These are phyloP conservation scores for Myotis pilosus DNA, from an alignment of 2,797 vertebrate genomes.

Conservation along the genomic window DNA sequence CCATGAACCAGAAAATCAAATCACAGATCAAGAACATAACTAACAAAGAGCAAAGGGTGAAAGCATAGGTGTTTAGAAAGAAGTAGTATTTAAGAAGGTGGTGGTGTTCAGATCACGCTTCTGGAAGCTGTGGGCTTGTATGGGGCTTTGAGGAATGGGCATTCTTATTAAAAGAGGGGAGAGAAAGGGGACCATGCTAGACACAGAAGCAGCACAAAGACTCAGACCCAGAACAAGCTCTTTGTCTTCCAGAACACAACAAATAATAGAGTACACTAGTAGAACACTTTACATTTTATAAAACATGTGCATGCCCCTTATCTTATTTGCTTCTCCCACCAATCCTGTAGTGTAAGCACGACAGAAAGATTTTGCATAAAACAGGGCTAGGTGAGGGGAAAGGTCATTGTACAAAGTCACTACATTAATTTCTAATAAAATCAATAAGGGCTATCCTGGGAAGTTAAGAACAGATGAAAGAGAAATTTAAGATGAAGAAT, in stretches of 20 bases:
- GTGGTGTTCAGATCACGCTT: not conserved
- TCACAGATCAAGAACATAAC: not conserved
- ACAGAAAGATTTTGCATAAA: not conserved
- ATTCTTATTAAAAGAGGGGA: not conserved
- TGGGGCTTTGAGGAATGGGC: not conserved
- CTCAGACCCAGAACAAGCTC: not conserved
- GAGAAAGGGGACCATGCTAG: not conserved
- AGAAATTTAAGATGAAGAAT: not conserved
- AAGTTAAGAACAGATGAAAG: not conserved
- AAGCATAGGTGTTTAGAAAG: not conserved
- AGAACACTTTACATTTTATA: not conserved
- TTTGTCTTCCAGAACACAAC: not conserved
- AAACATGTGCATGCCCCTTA: not conserved
- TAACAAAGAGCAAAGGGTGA: not conserved
- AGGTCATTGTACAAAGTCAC: not conserved
- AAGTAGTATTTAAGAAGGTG: not conserved
- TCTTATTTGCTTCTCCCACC: constrained; percentile 2
- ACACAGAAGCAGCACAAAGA: not conserved
- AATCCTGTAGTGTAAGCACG: not conserved
- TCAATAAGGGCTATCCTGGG: not conserved
- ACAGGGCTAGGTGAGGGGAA: not conserved
- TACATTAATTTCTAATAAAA: constrained; percentile 11
- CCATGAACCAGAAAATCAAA: not conserved
- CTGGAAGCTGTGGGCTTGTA: not conserved
- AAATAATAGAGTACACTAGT: not conserved